Percentiles rank a stretch among this genome's conserved stretches.
Conservation (phyloP, 2,113 vertebrate species). For the Apodemus sylvaticus region DNA sequence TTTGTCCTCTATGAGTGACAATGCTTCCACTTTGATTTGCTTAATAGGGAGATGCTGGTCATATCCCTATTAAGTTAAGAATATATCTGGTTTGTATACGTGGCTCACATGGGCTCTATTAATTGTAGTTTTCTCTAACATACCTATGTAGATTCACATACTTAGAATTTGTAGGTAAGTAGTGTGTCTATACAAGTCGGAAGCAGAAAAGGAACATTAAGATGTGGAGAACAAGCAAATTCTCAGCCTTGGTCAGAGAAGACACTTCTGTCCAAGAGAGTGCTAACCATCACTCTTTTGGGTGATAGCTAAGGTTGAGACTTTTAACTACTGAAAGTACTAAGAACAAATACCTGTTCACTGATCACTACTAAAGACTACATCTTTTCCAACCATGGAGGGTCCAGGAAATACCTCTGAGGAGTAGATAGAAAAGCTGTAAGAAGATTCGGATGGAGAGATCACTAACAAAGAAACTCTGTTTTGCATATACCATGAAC, state of each 20-base stretch:
- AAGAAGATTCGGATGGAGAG: no score
- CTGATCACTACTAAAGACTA: background rate
- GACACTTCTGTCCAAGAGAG: no score
- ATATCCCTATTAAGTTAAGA: rapidly evolving
- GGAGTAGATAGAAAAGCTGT: background rate
- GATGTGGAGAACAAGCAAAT: background rate
- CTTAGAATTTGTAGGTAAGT: background rate
- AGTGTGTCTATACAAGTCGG: background rate
- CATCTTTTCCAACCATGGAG: background rate
- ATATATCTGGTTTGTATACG: background rate
- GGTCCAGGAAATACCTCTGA: background rate
- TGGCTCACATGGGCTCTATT: background rate
- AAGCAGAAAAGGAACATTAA: background rate
- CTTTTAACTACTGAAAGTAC: background rate
- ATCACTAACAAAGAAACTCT: background rate
- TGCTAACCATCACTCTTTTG: background rate
- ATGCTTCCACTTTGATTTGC: background rate
- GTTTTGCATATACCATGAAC: background rate
- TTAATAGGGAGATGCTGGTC: background rate
- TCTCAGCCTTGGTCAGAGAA: background rate
- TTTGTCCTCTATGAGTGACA: background rate
- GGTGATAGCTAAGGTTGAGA: background rate
- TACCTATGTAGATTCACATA: background rate
- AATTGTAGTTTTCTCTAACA: background rate
- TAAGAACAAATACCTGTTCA: background rate